Conservation (phyloP, 1,140 invertebrate genomes). For the Himalopsyche phryganea region DNA sequence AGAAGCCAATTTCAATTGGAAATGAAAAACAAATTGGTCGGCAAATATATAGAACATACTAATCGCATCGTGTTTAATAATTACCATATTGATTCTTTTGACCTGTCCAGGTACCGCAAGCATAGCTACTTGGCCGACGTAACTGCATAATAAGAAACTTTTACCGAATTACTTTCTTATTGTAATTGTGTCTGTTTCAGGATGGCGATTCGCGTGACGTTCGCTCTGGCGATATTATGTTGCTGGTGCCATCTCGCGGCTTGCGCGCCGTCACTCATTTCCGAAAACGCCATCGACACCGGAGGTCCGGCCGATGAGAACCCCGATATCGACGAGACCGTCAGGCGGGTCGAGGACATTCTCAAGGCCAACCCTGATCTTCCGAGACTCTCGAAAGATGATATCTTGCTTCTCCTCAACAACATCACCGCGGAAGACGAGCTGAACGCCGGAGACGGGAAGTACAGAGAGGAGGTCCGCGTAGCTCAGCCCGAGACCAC, state of each 20-base stretch:
- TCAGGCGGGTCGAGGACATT: conserved; percentile 59
- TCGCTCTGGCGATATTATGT: background rate
- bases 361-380: conserved; percentile 53
- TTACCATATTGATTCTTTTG: no score
- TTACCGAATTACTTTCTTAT: no score
- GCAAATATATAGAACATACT: no score
- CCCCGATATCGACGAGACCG: conserved; percentile 50
- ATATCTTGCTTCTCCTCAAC: conserved; percentile 58
- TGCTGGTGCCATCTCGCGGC: background rate
- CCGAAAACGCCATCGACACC: background rate
- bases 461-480: background rate
- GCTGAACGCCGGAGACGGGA: conserved; percentile 3
- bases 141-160: no score
- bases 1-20: no score
- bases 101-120: no score
- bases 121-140: no score
- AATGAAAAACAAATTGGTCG: no score
- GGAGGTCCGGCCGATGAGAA: background rate
- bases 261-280: background rate
- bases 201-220: conserved; percentile 1
- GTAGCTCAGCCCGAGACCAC: background rate
- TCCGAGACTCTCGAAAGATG: conserved; percentile 54
- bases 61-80: no score
- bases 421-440: conserved; percentile 56
- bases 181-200: no score